Conservation (phyloP, 2,113 vertebrate genomes). For the Clarias batrachus region DNA sequence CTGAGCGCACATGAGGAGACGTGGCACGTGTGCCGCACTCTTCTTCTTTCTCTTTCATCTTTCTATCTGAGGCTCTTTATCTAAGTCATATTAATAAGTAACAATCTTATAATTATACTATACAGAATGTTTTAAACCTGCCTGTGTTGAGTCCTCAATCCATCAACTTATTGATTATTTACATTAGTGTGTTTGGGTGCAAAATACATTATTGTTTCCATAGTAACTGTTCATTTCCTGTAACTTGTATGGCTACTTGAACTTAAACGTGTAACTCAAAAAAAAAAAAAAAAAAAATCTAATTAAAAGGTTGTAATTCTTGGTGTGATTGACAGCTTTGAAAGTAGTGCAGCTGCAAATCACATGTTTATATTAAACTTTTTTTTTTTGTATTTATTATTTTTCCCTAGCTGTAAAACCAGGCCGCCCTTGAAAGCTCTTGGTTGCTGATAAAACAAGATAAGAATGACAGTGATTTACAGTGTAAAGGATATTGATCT, state of each 20-base stretch:
- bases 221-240: background rate
- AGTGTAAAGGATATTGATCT: too few species aligned
- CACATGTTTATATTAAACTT: background rate
- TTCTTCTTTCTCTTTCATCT: background rate
- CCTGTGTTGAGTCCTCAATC: background rate
- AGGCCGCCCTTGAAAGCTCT: too few species aligned
- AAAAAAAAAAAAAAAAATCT: too few species aligned
- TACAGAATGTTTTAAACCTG: background rate
- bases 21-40: slow-evolving; percentile 10
- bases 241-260: background rate
- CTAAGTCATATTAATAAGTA: background rate
- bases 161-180: background rate
- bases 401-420: too few species aligned
- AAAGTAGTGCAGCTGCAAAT: background rate
- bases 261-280: background rate
- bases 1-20: slow-evolving; percentile 32
- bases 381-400: too few species aligned
- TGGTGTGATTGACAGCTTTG: background rate
- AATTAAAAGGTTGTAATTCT: background rate
- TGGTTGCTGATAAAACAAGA: too few species aligned
- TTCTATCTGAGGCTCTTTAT: background rate
- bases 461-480: too few species aligned
- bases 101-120: background rate
- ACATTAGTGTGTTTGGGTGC: background rate
- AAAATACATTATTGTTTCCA: background rate